Conservation (phyloP, 2,888 invertebrate species). For the Apomyelois bistriatella region DNA sequence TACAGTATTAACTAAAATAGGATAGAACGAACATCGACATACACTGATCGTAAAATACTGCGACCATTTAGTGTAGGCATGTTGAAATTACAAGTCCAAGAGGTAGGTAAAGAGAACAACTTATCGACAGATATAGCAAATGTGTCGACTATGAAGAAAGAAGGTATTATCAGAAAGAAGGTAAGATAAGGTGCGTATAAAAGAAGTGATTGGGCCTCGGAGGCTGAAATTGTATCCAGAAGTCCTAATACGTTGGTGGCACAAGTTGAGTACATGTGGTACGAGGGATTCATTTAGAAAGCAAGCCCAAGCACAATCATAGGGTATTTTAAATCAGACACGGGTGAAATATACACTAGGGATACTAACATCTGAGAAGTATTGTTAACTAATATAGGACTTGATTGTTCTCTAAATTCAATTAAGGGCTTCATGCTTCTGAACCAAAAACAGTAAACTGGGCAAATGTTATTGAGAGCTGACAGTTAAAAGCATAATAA, state of each 20-base stretch:
- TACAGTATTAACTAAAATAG: slow-evolving; percentile 71
- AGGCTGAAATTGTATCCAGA: slow-evolving; percentile 39
- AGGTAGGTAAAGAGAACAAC: slow-evolving; percentile 32
- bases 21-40: slow-evolving; percentile 59
- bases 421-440: slow-evolving; percentile 71
- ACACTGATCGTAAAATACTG: slow-evolving; percentile 48
- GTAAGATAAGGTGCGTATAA: slow-evolving; percentile 58
- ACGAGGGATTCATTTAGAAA: slow-evolving; percentile 57
- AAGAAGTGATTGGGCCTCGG: slow-evolving; percentile 47
- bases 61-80: slow-evolving; percentile 41
- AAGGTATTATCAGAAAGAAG: slow-evolving; percentile 47
- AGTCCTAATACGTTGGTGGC: slow-evolving; percentile 21
- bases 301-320: slow-evolving; percentile 77
- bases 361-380: slow-evolving; percentile 57
- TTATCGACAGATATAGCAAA: slow-evolving; percentile 33
- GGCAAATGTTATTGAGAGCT: slow-evolving; percentile 49
- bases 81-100: slow-evolving; percentile 30
- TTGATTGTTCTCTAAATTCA: slow-evolving; percentile 47
- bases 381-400: slow-evolving; percentile 52
- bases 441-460: slow-evolving; percentile 58
- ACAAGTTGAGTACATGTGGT: slow-evolving; percentile 46
- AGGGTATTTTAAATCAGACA: slow-evolving; percentile 47
- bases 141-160: slow-evolving; percentile 39
- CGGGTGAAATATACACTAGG: slow-evolving; percentile 58
- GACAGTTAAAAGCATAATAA: slow-evolving; percentile 56